Evolutionary conservation across 2,113 vertebrate genomes (phyloP).

Genomic region (Panurus biarmicus): DNA sequence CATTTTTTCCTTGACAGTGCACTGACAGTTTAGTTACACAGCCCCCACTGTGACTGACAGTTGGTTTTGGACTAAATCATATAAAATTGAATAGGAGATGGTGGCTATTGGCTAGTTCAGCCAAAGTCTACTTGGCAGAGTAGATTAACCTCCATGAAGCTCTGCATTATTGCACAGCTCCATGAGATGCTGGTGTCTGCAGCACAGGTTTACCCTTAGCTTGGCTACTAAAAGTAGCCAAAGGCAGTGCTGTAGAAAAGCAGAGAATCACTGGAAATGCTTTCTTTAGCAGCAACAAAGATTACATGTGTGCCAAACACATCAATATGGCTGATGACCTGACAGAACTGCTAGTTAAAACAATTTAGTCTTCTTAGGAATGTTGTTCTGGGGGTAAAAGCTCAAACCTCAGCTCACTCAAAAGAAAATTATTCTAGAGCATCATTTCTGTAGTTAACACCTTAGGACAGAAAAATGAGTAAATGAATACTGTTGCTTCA

Average conservation of each 20-base stretch:
- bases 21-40: constrained; percentile 18
- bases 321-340: not conserved
- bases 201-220: not conserved
- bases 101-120: constrained; percentile 1
- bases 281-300: not conserved
- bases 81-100: not conserved
- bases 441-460: not conserved
- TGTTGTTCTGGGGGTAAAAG: not conserved
- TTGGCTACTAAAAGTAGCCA: not conserved
- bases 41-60: constrained; percentile 24
- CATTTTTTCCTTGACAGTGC: constrained; percentile 27
- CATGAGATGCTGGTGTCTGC: not conserved
- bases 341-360: not conserved
- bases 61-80: constrained; percentile 11
- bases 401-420: not conserved
- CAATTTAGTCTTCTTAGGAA: not conserved
- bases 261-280: not conserved
- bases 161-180: not conserved
- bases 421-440: not conserved
- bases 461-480: not conserved
- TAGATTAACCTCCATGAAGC: not conserved
- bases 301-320: not conserved
- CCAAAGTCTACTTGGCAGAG: constrained; percentile 22
- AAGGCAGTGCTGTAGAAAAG: not conserved
- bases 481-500: not conserved